phyloP scores from a whole-genome alignment of 2,888 invertebrate genomes.

The Lapara coniferarum region DNA sequence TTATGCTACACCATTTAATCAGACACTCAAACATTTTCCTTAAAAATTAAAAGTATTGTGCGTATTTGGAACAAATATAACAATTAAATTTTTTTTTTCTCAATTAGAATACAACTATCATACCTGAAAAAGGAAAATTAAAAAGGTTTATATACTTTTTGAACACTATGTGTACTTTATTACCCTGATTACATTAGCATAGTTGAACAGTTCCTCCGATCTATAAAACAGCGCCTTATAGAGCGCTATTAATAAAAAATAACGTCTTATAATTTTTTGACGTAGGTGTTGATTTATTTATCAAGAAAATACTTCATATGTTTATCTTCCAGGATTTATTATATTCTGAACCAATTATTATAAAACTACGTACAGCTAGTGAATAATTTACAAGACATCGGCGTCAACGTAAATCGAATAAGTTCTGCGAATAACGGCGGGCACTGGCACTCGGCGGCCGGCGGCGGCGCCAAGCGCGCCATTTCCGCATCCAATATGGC shows the following conservation, averaged over 20 bases:
- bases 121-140: too few relatives aligned
- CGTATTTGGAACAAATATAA: neutral
- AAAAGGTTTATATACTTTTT: too few relatives aligned
- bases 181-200: too few relatives aligned
- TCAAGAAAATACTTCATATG: neutral
- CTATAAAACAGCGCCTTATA: too few relatives aligned
- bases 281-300: neutral
- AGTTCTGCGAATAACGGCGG: conserved; percentile 42
- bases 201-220: too few relatives aligned
- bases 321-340: neutral
- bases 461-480: conserved; percentile 51
- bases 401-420: conserved; percentile 37
- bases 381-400: conserved; percentile 27
- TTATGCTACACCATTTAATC: too few relatives aligned
- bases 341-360: neutral
- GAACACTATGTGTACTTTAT: too few relatives aligned
- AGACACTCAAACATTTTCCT: neutral
- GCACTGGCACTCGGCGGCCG: conserved; percentile 40
- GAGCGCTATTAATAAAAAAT: too few relatives aligned
- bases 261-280: neutral
- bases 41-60: neutral
- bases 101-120: too few relatives aligned
- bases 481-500: conserved; percentile 82
- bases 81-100: too few relatives aligned
- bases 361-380: neutral